A percentile compares a stretch with the other conserved stretches of the same genome.
Evolutionary conservation across 2,888 invertebrate genomes (phyloP).

Genomic region (Meandrusa payeni): DNA sequence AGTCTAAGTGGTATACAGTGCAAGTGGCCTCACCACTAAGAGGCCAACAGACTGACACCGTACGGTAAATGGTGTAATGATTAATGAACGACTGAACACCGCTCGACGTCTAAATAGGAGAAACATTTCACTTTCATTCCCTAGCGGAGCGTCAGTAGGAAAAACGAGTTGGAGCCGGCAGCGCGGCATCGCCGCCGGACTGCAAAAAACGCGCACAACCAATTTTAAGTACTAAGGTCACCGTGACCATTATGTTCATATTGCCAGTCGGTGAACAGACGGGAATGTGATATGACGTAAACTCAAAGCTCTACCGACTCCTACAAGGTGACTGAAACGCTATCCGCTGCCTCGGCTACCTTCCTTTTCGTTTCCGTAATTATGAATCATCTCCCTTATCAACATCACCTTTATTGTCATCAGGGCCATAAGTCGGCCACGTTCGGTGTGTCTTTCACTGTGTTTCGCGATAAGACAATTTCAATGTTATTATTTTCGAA

Average conservation of each 20-base stretch:
- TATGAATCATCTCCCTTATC: slow-evolving; percentile 6
- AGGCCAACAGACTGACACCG: too few species aligned
- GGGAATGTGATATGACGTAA: slow-evolving; percentile 16
- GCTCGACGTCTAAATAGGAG: slow-evolving; percentile 10
- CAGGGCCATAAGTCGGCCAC: slow-evolving; percentile 3
- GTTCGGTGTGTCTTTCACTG: slow-evolving; percentile 1
- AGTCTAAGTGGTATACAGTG: too few species aligned
- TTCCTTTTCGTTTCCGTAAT: slow-evolving; percentile 11
- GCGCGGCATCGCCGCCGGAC: slow-evolving; percentile 1
- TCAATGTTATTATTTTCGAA: slow-evolving; percentile 1
- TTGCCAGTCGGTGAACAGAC: slow-evolving; percentile 4
- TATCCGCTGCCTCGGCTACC: too few species aligned
- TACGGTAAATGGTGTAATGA: slow-evolving; percentile 15
- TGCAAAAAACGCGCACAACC: slow-evolving; percentile 14
- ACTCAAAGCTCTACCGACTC: neutral
- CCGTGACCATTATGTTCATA: slow-evolving; percentile 11
- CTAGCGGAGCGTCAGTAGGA: neutral
- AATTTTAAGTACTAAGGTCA: slow-evolving; percentile 21
- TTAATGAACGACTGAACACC: slow-evolving; percentile 7
- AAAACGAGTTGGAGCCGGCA: neutral
- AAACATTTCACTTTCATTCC: slow-evolving; percentile 20
- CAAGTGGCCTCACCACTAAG: too few species aligned
- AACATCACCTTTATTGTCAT: neutral
- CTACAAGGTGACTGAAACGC: slow-evolving; percentile 41
- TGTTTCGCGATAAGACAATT: slow-evolving; percentile 16